Conservation (phyloP, 2,888 invertebrate genomes). For the Xylota sylvarum region DNA sequence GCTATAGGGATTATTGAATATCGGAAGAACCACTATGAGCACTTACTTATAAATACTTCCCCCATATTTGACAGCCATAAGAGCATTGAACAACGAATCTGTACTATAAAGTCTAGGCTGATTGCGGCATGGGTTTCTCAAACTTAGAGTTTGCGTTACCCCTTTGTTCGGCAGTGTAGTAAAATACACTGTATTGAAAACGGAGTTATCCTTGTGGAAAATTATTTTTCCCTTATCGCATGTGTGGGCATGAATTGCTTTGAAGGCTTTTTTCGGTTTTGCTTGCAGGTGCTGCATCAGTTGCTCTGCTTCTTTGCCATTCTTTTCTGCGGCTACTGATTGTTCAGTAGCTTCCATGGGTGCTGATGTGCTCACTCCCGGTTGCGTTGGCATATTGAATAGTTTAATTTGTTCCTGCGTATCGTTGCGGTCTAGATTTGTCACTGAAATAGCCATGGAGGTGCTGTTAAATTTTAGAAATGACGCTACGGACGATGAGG, state of each 20-base stretch:
- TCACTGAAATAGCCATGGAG: constrained; percentile 49
- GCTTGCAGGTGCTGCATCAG: neutral
- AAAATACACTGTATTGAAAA: neutral
- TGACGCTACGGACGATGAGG: constrained; percentile 8
- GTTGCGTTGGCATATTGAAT: constrained; percentile 41
- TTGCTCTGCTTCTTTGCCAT: constrained; percentile 10
- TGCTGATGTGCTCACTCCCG: neutral
- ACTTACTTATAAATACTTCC: constrained; percentile 87
- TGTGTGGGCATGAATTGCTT: no score
- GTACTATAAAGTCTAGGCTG: constrained; percentile 80
- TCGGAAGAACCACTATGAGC: neutral
- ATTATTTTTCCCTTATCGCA: neutral
- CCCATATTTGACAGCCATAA: constrained; percentile 87
- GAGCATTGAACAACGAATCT: constrained; percentile 86
- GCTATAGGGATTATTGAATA: no score
- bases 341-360: neutral
- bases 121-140: constrained; percentile 79
- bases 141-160: constrained; percentile 72
- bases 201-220: neutral
- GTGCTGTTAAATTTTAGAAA: constrained; percentile 57
- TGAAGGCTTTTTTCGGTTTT: neutral
- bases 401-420: neutral
- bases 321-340: constrained; percentile 31
- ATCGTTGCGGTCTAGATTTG: constrained; percentile 4
- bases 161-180: neutral